phyloP scores from a whole-genome alignment of 2,797 vertebrate species.

The Taenioides sp. region DNA sequence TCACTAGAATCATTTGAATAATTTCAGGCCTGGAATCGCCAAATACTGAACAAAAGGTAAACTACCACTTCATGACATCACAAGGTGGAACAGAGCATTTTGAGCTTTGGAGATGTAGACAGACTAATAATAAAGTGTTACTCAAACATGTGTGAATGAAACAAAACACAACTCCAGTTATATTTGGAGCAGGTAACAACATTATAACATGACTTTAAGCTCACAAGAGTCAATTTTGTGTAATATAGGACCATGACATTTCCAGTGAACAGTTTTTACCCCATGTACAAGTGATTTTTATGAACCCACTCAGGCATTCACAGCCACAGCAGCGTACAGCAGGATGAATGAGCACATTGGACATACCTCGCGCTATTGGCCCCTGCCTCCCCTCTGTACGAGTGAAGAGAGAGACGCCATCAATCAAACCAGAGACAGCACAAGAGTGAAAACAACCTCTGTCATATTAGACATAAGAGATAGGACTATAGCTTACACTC shows the following conservation, averaged over 20 bases:
- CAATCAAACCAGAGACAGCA: conserved; percentile 71
- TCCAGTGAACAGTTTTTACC: background rate
- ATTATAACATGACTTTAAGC: too few species aligned
- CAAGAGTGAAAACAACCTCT: conserved; percentile 68
- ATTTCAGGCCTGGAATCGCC: too few species aligned
- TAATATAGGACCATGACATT: background rate
- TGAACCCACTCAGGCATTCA: background rate
- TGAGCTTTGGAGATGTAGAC: too few species aligned
- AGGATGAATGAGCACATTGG: conserved; percentile 10
- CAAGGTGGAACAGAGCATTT: too few species aligned
- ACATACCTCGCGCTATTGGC: conserved; percentile 78
- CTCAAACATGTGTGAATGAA: too few species aligned
- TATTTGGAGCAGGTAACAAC: too few species aligned
- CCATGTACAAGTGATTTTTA: background rate
- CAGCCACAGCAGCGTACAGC: background rate
- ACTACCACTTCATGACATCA: too few species aligned
- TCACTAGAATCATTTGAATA: too few species aligned
- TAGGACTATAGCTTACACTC: conserved; percentile 20
- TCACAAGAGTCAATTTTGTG: too few species aligned
- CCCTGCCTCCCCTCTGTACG: conserved; percentile 69
- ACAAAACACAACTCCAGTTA: too few species aligned
- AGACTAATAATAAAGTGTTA: too few species aligned
- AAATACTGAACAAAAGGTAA: too few species aligned
- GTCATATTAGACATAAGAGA: conserved; percentile 54
- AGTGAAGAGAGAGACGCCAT: conserved; percentile 47